A percentile compares a stretch with the other conserved stretches of the same genome.
Evolutionary conservation across 2,113 vertebrate species (phyloP).

Genomic region (Lepisosteus oculatus): DNA sequence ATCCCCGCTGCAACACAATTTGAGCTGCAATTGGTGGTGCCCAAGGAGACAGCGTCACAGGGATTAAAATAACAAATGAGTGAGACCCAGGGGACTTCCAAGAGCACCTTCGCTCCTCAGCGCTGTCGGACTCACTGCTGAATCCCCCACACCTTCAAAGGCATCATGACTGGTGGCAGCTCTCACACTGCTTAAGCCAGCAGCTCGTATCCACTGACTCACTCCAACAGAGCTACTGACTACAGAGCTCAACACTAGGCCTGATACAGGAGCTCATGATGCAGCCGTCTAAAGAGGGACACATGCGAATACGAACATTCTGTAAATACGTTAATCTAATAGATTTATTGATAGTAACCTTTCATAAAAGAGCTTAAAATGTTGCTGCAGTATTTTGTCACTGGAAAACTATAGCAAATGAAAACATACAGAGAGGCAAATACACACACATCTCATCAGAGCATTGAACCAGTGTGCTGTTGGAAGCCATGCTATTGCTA

Average conservation of each 20-base stretch:
- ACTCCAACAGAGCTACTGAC: too few relatives aligned
- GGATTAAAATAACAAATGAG: background rate
- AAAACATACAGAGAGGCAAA: background rate
- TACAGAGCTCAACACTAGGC: too few relatives aligned
- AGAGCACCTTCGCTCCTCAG: slow-evolving; percentile 13
- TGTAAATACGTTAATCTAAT: too few relatives aligned
- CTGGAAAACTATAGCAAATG: background rate
- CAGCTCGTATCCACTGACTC: too few relatives aligned
- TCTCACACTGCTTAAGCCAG: too few relatives aligned
- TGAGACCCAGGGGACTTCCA: slow-evolving; percentile 1
- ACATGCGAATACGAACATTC: too few relatives aligned
- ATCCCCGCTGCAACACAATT: too few relatives aligned
- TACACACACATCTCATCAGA: background rate
- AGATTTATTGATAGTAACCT: too few relatives aligned
- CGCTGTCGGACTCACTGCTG: background rate
- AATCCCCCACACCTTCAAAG: too few relatives aligned
- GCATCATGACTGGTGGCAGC: too few relatives aligned
- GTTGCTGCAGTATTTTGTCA: background rate
- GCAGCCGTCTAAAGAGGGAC: too few relatives aligned
- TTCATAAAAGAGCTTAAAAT: background rate
- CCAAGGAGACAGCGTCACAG: background rate
- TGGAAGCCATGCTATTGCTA: slow-evolving; percentile 2
- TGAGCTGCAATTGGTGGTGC: background rate
- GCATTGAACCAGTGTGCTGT: background rate
- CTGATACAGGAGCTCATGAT: too few relatives aligned